These are phyloP conservation scores for Archips crataeganus DNA, from an alignment of 2,888 invertebrate species.

Conservation along the genomic window DNA sequence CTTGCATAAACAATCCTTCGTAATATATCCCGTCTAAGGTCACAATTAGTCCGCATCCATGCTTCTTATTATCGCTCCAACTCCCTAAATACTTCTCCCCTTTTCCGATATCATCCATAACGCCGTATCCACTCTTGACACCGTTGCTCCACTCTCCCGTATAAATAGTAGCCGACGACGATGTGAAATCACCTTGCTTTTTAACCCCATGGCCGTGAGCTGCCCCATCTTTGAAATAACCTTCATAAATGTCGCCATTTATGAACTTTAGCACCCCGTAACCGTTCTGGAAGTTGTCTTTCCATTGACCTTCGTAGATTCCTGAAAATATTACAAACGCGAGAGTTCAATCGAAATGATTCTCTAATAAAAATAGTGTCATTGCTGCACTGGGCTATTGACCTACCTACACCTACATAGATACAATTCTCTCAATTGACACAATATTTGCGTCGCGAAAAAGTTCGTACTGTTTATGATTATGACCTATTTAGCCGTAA, in stretches of 20 bases:
- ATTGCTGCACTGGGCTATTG: neutral
- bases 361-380: slow-evolving; percentile 4
- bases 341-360: neutral
- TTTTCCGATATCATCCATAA: slow-evolving; percentile 93
- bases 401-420: neutral
- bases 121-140: slow-evolving; percentile 93
- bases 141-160: slow-evolving; percentile 95
- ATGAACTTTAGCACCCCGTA: slow-evolving; percentile 91
- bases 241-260: slow-evolving; percentile 93
- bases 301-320: slow-evolving; percentile 93
- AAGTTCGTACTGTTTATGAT: neutral
- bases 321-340: slow-evolving; percentile 70
- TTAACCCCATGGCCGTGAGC: slow-evolving; percentile 95
- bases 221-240: slow-evolving; percentile 93
- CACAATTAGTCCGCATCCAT: slow-evolving; percentile 94
- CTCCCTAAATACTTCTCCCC: slow-evolving; percentile 96
- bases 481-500: neutral
- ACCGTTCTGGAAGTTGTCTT: slow-evolving; percentile 93
- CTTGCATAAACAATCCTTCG: slow-evolving; percentile 94
- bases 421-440: neutral
- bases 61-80: slow-evolving; percentile 94
- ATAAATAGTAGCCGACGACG: slow-evolving; percentile 91
- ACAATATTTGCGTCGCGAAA: neutral
- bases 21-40: slow-evolving; percentile 96
- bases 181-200: slow-evolving; percentile 91